Base-by-base conservation (phyloP, 2,797 vertebrate species). In the Arctocebus calabarensis region DNA sequence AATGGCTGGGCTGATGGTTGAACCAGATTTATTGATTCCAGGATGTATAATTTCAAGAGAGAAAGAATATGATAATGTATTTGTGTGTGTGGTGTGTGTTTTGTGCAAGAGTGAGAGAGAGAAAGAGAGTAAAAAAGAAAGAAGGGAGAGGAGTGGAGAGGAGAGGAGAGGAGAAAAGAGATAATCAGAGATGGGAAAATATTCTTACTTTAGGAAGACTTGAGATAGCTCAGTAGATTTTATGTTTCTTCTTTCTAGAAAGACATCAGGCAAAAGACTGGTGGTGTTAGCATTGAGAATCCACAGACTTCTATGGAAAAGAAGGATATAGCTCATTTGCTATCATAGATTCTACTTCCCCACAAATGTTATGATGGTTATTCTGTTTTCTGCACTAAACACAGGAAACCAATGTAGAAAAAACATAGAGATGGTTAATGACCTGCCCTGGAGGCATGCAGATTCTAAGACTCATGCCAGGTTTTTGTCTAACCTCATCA, bases 201-300 rank as follows among this genome's bases (percentile, higher is more conserved):
- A 59, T 13, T 4, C 68, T 78, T 22, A 88, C n/a, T 48, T 74
- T 59, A 55, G 12, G 40, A 19, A 66, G n/a, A 95, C 22, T 66
- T 61, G 25, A 66, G 29, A 52, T 14, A n/a, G 27, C 43, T 75
- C 61, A 40, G 45, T 77, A 55, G 17, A 59, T 25, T 90, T 82
- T 71, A 34, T 12, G 9, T 17, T 85, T 78, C 40, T 81, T 88
- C 52, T 78, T 81, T 91, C n/a, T 29, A 43, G 78, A 96, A 90
- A 34, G 14, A 7, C 7, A 86, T 6, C 14, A 43, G 71, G 25
- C n/a, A 77, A 84, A 68, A 64, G 14, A 43, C n/a, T 1, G 40
- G 32, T 79, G 57, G 27, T 34, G 32, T 14, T 82, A 45, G 13
- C 45, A 55, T 27, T 16, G 57, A 89, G 66, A 75, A 79, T 10